These are phyloP conservation scores for Cinara cedri DNA, from an alignment of 2,888 invertebrate genomes.

Conservation along the genomic window DNA sequence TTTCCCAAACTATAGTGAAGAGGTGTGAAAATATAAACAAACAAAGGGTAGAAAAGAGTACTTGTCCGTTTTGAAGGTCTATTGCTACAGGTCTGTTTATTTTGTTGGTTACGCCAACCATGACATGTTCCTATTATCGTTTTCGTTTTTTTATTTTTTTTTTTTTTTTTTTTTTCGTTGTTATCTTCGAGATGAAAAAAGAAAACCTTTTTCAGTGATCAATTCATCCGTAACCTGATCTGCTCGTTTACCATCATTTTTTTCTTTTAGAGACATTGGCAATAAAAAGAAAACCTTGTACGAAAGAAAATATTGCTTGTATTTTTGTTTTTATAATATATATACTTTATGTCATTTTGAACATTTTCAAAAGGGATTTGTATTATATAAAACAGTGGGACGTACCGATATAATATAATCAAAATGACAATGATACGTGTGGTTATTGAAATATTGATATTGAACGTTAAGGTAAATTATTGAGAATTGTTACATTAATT, in stretches of 20 bases:
- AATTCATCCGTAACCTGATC: conserved; percentile 15
- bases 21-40: conserved; percentile 35
- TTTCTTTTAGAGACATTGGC: not conserved
- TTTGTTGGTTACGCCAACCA: conserved; percentile 10
- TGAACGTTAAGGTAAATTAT: too few relatives aligned
- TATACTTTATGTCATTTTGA: not conserved
- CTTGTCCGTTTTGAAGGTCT: conserved; percentile 7
- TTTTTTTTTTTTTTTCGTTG: not conserved
- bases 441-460: too few relatives aligned
- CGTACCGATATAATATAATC: too few relatives aligned
- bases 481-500: too few relatives aligned
- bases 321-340: not conserved
- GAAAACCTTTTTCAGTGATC: conserved; percentile 19
- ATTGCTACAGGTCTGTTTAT: conserved; percentile 19
- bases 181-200: not conserved
- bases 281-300: not conserved
- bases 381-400: too few relatives aligned
- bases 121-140: conserved; percentile 16
- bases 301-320: not conserved
- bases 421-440: too few relatives aligned
- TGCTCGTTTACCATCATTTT: not conserved
- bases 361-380: not conserved
- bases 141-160: conserved; percentile 4
- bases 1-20: not conserved
- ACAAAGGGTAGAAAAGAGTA: not conserved